Evolutionary conservation across 2,797 vertebrate genomes (phyloP).

Genomic region (Podarcis lilfordi): DNA sequence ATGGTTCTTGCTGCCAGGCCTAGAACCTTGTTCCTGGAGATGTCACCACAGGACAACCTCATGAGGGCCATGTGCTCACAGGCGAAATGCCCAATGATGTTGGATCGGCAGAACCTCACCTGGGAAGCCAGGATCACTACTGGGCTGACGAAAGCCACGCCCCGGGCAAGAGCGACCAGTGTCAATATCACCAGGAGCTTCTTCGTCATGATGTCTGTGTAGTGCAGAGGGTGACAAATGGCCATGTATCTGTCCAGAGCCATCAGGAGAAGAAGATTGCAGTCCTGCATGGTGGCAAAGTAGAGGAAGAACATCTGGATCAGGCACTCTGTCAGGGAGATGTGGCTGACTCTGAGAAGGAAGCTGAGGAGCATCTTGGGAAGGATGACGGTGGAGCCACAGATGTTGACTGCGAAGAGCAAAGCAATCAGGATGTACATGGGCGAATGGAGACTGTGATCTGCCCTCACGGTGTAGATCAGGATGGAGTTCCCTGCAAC

Average conservation of each 20-base stretch:
- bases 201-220: constrained; percentile 39
- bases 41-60: constrained; percentile 60
- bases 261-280: constrained; percentile 58
- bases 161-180: constrained; percentile 19
- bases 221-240: constrained; percentile 57
- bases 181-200: constrained; percentile 36
- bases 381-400: not conserved
- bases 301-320: constrained; percentile 68
- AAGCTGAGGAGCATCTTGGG: constrained; percentile 54
- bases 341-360: constrained; percentile 10
- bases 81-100: constrained; percentile 56
- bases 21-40: constrained; percentile 48
- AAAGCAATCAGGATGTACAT: constrained; percentile 45
- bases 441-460: constrained; percentile 1
- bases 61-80: constrained; percentile 65
- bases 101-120: constrained; percentile 54
- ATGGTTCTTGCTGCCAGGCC: constrained; percentile 43
- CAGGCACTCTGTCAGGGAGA: constrained; percentile 46
- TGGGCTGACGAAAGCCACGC: constrained; percentile 1
- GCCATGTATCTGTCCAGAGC: constrained; percentile 55
- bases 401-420: constrained; percentile 50
- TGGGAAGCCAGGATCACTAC: constrained; percentile 50
- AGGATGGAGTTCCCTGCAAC: constrained; percentile 36
- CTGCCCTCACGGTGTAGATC: constrained; percentile 14
- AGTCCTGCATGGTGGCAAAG: constrained; percentile 44